A percentile compares a stretch with the other conserved stretches of the same genome.
Conservation (phyloP, 2,113 vertebrate species). For the Chaetops frenatus region DNA sequence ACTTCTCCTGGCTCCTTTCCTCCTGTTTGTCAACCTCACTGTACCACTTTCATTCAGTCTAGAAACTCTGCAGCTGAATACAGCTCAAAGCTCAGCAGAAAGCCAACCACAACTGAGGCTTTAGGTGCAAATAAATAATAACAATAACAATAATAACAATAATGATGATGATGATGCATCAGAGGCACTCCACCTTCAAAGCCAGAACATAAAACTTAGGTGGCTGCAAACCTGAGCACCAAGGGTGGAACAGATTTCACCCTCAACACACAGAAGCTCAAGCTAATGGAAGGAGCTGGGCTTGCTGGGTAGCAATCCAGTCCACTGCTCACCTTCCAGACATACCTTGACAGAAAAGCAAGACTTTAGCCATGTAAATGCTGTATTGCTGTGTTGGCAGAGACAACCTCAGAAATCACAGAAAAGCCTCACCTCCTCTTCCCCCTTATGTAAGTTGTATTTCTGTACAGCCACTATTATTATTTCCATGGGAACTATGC, state of each 20-base stretch:
- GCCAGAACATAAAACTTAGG: not conserved
- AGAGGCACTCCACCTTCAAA: not conserved
- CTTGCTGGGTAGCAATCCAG: not conserved
- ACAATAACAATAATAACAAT: not conserved
- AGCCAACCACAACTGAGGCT: not conserved
- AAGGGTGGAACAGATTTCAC: not conserved
- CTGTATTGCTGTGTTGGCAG: not conserved
- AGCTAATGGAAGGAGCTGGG: not conserved
- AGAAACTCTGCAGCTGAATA: not conserved
- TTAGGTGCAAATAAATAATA: not conserved
- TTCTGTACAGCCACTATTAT: not conserved
- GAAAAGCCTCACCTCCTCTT: not conserved
- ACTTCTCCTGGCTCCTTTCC: not conserved
- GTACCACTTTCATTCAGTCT: not conserved
- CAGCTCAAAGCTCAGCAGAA: conserved; percentile 6
- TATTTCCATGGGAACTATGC: not conserved
- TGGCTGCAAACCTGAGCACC: not conserved
- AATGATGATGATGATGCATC: not conserved
- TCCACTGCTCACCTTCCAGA: not conserved
- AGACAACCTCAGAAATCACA: not conserved
- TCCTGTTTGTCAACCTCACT: not conserved
- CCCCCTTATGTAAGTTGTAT: not conserved
- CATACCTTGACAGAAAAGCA: not conserved
- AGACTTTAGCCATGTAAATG: not conserved
- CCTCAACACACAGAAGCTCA: not conserved